phyloP scores from a whole-genome alignment of 1,140 invertebrate species.

The Tetraneura akinire region DNA sequence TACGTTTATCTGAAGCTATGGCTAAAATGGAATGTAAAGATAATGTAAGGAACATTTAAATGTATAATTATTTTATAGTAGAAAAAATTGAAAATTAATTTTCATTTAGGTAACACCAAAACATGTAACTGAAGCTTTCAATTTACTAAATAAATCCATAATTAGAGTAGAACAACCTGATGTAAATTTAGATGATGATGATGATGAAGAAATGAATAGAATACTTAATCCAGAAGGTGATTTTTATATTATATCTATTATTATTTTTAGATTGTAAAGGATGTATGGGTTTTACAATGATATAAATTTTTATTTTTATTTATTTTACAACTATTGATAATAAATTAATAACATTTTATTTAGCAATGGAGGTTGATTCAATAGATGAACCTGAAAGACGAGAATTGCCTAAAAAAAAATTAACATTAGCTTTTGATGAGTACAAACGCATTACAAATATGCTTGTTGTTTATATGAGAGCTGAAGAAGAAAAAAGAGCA shows the following conservation, averaged over 20 bases:
- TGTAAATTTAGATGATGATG: slow-evolving; percentile 82
- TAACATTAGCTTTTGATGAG: slow-evolving; percentile 91
- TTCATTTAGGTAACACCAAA: slow-evolving; percentile 65
- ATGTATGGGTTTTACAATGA: no score
- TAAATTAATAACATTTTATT: background rate
- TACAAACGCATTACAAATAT: slow-evolving; percentile 93
- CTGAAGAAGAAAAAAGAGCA: slow-evolving; percentile 72
- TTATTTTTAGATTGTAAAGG: background rate
- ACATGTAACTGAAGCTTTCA: slow-evolving; percentile 92
- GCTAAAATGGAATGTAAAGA: slow-evolving; percentile 94
- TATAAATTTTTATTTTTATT: background rate
- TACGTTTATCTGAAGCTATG: slow-evolving; percentile 93
- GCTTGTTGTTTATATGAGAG: slow-evolving; percentile 85
- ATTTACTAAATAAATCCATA: slow-evolving; percentile 95
- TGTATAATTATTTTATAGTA: background rate
- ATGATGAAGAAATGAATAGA: slow-evolving; percentile 56
- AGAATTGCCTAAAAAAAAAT: slow-evolving; percentile 66
- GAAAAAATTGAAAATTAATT: slow-evolving; percentile 8
- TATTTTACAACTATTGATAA: background rate
- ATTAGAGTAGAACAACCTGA: slow-evolving; percentile 97
- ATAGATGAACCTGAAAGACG: slow-evolving; percentile 56
- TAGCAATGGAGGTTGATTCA: slow-evolving; percentile 50
- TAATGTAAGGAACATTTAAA: slow-evolving; percentile 65
- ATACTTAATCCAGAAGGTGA: slow-evolving; percentile 45
- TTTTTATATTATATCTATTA: background rate